phyloP scores from a whole-genome alignment of 2,888 invertebrate species.

The Thymelicus sylvestris region DNA sequence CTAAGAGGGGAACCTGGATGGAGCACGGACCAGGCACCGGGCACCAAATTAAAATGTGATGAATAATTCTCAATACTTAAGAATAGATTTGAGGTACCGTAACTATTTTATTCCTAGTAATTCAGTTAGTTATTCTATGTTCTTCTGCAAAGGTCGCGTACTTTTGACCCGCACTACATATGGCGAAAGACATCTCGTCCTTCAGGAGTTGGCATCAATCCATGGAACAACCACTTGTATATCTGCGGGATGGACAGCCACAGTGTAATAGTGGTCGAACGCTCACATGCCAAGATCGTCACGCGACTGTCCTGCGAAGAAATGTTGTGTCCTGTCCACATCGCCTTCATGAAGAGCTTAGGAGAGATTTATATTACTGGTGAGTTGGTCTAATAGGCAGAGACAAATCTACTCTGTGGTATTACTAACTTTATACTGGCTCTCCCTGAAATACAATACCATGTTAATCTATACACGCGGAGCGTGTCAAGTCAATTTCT shows the following conservation, averaged over 20 bases:
- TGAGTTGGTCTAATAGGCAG: slow-evolving; percentile 47
- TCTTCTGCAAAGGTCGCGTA: slow-evolving; percentile 67
- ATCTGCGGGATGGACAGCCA: slow-evolving; percentile 89
- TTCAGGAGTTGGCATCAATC: slow-evolving; percentile 87
- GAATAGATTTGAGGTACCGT: too few relatives aligned
- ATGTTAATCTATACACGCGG: too few relatives aligned
- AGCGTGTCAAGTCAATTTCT: too few relatives aligned
- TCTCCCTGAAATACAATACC: too few relatives aligned
- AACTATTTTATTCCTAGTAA: too few relatives aligned
- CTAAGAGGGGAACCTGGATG: too few relatives aligned
- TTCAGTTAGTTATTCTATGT: neutral
- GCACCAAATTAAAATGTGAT: too few relatives aligned
- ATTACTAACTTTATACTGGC: too few relatives aligned
- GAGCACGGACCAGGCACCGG: too few relatives aligned
- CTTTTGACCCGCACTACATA: slow-evolving; percentile 81
- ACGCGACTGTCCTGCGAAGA: slow-evolving; percentile 79
- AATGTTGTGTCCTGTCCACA: slow-evolving; percentile 86
- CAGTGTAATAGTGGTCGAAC: slow-evolving; percentile 79
- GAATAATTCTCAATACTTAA: too few relatives aligned
- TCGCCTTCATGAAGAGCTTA: slow-evolving; percentile 83
- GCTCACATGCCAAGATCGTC: slow-evolving; percentile 78
- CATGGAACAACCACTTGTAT: slow-evolving; percentile 85
- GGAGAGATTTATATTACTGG: slow-evolving; percentile 86
- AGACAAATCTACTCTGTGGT: too few relatives aligned
- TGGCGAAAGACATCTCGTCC: slow-evolving; percentile 87